phyloP scores from a whole-genome alignment of 2,797 vertebrate genomes.

The Brotula barbata region DNA sequence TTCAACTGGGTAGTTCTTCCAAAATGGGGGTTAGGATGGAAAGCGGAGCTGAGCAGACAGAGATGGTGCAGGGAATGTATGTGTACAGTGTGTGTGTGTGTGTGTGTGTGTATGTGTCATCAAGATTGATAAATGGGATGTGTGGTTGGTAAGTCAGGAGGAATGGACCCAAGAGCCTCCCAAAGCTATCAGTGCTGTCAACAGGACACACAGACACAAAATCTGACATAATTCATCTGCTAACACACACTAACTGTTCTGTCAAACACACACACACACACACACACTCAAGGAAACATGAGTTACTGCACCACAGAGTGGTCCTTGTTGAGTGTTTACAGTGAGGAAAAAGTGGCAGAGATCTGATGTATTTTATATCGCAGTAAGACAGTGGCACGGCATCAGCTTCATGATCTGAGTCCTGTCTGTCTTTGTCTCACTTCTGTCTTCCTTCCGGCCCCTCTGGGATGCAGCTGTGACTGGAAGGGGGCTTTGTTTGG shows the following conservation, averaged over 20 bases:
- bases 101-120: conserved; percentile 2
- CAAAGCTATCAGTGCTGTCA: conserved; percentile 39
- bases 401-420: no score
- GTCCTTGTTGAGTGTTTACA: not conserved
- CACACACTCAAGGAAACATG: not conserved
- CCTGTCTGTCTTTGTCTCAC: not conserved
- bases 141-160: not conserved
- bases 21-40: not conserved
- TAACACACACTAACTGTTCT: not conserved
- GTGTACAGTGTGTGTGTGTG: not conserved
- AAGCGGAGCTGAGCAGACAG: not conserved
- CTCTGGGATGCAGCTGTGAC: conserved; percentile 27
- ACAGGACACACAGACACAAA: conserved; percentile 7
- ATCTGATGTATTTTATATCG: no score
- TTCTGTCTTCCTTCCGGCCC: not conserved
- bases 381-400: no score
- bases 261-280: no score
- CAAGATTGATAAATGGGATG: not conserved
- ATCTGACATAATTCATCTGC: not conserved
- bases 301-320: not conserved
- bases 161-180: conserved; percentile 35
- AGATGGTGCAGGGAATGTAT: not conserved
- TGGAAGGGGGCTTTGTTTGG: conserved; percentile 1
- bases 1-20: not conserved
- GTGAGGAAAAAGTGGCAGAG: not conserved